Evolutionary conservation across 2,797 vertebrate species (phyloP), one percentile per base, ranked within the genome.

Genomic region (Heteromormyrus szaboi): DNA sequence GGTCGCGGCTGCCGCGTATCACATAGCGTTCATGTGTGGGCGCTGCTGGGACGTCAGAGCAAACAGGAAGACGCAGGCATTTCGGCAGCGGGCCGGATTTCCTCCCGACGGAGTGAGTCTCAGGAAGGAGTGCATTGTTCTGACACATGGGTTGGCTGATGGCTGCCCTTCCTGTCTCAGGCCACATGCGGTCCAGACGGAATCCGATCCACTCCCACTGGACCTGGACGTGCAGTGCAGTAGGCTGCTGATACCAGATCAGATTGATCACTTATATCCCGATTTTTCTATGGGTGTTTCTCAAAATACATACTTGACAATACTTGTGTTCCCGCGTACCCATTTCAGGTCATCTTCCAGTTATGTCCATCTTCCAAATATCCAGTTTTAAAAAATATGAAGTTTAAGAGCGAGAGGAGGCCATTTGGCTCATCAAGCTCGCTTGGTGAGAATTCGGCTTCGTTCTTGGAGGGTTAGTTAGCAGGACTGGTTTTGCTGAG

Each of bases 101-200:
- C 85, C 85, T 54, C 51, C 12, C 9, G 17, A n/a, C 44, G 41
- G 37, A n/a, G n/a, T 33, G 33, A 54, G 3, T 33, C 50, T 41
- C 29, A 19, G 76, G 88, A 50, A 54, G 88, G 62, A 65, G 54
- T 44, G 29, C 54, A 88, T 88, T 85, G 88, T 88, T 88, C 53
- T 65, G 79, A 25, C n/a, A 54, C 37, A 53, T 9, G 6, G 14
- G 19, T 17, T 48, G n/a, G n/a, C 56, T 62, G 33, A 19, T 4
- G 62, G 11, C 19, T 29, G 88, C 79, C 44, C 79, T 88, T 88
- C 88, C 88, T 85, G 79, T 65, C 79, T 29, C 76, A 0, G 88
- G 53, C 48, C 33, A 41, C 72, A 33, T 41, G 19, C 4, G 51
- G 76, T 6, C 19, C 72, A 53, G 72, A 59, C n/a, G 76, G 79